These are phyloP conservation scores for Enteromius treurensis DNA, from an alignment of 2,797 vertebrate genomes.

Conservation along the genomic window DNA sequence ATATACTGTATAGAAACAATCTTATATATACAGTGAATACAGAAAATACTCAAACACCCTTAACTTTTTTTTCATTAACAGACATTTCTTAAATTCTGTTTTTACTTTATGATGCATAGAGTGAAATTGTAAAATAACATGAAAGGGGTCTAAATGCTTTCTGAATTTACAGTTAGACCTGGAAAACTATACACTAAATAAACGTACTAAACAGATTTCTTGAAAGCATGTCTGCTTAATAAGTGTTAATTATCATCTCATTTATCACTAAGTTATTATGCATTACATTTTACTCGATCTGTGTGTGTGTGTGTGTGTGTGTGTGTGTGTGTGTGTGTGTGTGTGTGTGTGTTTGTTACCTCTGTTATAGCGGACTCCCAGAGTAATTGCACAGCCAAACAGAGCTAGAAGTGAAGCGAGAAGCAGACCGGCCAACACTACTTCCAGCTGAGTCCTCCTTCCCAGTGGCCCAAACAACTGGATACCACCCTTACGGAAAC, in stretches of 20 bases:
- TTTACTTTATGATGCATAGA: no score
- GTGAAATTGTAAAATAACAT: no score
- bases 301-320: background rate
- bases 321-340: background rate
- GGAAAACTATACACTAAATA: background rate
- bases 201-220: background rate
- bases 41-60: no score
- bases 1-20: background rate
- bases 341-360: slow-evolving; percentile 74
- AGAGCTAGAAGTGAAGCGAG: slow-evolving; percentile 83
- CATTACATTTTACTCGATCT: background rate
- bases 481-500: slow-evolving; percentile 85
- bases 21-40: background rate
- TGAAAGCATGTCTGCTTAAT: background rate
- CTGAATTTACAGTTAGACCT: background rate
- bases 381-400: slow-evolving; percentile 79
- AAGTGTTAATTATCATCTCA: background rate
- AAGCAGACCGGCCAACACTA: slow-evolving; percentile 80
- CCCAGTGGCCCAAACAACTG: slow-evolving; percentile 77
- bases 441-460: slow-evolving; percentile 85
- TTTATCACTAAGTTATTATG: background rate
- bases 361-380: slow-evolving; percentile 84
- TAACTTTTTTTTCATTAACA: no score
- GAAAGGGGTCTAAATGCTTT: no score
- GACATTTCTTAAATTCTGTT: no score